A percentile compares a stretch with the other conserved stretches of the same genome.
phyloP scores from a whole-genome alignment of 2,113 vertebrate species.

The Prietella phreatophila region DNA sequence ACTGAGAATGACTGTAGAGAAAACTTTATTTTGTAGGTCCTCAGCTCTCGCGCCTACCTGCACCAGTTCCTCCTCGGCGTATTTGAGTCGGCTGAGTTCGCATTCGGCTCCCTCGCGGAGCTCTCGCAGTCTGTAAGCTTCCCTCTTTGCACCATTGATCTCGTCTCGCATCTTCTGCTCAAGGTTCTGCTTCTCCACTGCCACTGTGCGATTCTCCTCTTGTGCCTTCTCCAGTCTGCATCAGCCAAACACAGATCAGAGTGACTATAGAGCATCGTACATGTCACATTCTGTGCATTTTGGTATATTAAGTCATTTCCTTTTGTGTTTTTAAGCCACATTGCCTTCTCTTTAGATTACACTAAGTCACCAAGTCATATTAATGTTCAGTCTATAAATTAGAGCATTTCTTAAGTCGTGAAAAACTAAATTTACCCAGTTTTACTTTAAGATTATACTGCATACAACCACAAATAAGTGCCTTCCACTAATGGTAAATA shows the following conservation, averaged over 20 bases:
- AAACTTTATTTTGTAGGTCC: background rate
- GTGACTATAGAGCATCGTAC: background rate
- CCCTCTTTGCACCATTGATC: constrained; percentile 91
- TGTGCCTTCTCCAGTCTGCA: constrained; percentile 93
- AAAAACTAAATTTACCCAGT: background rate
- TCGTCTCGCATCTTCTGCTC: constrained; percentile 98
- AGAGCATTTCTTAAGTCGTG: background rate
- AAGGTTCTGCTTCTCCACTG: constrained; percentile 96
- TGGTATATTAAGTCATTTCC: background rate
- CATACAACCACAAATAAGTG: background rate
- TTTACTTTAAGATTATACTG: background rate
- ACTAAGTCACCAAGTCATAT: background rate
- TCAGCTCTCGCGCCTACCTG: constrained; percentile 75
- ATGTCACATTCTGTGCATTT: background rate
- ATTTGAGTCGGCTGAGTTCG: constrained; percentile 93
- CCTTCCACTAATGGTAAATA: too few relatives aligned
- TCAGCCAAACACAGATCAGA: background rate
- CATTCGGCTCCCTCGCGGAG: constrained; percentile 91
- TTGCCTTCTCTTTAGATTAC: background rate
- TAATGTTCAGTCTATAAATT: background rate
- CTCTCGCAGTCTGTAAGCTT: constrained; percentile 87
- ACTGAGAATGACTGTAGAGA: background rate
- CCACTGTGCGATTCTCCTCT: constrained; percentile 96
- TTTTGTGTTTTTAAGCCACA: background rate
- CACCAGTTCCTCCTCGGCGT: constrained; percentile 94